These are phyloP conservation scores for Agriotes lineatus DNA, from an alignment of 2,888 invertebrate genomes.

Conservation along the genomic window DNA sequence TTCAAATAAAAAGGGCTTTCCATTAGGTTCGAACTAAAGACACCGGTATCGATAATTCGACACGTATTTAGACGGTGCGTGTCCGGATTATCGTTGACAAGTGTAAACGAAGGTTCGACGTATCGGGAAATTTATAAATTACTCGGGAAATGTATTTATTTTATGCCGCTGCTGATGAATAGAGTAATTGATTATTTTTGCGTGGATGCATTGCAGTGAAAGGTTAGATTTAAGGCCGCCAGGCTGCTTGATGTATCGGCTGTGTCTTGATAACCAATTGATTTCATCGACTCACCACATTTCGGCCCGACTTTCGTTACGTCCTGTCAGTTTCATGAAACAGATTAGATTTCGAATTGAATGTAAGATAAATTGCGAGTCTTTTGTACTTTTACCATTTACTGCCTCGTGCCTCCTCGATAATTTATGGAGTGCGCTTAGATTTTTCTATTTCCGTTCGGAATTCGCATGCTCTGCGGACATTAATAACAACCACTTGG, in stretches of 20 bases:
- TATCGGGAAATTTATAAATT: constrained; percentile 29
- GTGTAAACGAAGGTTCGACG: background rate
- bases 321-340: constrained; percentile 59
- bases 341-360: constrained; percentile 60
- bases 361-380: constrained; percentile 59
- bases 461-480: constrained; percentile 12
- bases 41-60: constrained; percentile 10
- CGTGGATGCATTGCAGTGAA: constrained; percentile 42
- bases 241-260: constrained; percentile 55
- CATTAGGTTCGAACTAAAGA: constrained; percentile 5
- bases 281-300: constrained; percentile 59
- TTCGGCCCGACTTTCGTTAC: constrained; percentile 58
- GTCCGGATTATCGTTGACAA: constrained; percentile 16
- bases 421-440: constrained; percentile 34
- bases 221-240: constrained; percentile 53
- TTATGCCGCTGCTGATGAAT: constrained; percentile 47
- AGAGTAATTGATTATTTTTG: constrained; percentile 51
- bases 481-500: constrained; percentile 1
- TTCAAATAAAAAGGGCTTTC: background rate
- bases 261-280: constrained; percentile 58
- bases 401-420: constrained; percentile 42
- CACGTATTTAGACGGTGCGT: constrained; percentile 21
- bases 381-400: constrained; percentile 55
- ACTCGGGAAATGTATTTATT: constrained; percentile 32
- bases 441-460: constrained; percentile 24